Conservation (phyloP, 64 coral and sea anemone species). For the Actinia tenebrosa region DNA sequence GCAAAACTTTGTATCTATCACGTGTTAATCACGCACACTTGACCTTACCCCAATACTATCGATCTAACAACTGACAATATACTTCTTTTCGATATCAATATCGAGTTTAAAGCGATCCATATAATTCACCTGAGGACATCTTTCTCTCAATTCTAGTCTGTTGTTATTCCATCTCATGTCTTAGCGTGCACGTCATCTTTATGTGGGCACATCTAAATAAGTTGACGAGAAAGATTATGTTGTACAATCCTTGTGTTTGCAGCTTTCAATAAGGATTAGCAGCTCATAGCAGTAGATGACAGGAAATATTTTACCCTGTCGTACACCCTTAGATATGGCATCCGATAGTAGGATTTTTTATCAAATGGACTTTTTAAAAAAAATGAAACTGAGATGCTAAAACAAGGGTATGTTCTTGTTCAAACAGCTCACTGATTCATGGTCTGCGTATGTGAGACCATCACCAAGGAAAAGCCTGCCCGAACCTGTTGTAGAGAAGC, state of each 20-base stretch:
- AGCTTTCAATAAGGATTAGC: not conserved
- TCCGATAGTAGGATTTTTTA: too few species aligned
- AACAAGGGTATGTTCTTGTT: not conserved
- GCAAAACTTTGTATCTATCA: too few species aligned
- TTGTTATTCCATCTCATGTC: not conserved
- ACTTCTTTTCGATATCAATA: too few species aligned
- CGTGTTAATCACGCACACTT: too few species aligned
- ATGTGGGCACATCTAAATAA: not conserved
- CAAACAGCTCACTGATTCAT: constrained; percentile 69
- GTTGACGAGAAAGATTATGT: too few species aligned
- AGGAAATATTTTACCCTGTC: not conserved
- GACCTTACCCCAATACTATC: too few species aligned
- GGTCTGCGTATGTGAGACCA: constrained; percentile 45
- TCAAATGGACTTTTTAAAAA: too few species aligned
- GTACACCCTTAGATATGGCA: too few species aligned
- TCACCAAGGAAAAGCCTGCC: not conserved
- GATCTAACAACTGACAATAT: too few species aligned
- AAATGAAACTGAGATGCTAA: not conserved
- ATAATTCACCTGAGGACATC: not conserved
- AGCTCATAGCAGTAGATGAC: not conserved
- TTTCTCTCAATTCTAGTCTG: not conserved
- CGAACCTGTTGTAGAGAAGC: constrained; percentile 2
- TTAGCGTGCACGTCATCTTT: not conserved
- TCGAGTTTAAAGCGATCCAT: too few species aligned
- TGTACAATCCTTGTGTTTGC: not conserved